phyloP scores from a whole-genome alignment of 2,888 invertebrate genomes.

The Euproctis similis region DNA sequence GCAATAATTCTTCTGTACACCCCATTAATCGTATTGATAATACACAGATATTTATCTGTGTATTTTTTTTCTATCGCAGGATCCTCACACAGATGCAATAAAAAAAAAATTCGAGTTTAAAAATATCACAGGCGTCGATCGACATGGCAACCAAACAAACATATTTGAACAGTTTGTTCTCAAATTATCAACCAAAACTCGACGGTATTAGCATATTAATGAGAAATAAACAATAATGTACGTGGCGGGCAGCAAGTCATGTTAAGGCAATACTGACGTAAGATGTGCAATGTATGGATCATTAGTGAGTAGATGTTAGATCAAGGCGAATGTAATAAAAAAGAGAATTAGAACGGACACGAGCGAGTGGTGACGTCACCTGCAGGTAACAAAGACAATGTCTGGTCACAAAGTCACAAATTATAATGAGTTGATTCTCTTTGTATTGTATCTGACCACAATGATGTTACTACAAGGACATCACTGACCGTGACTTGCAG shows the following conservation, averaged over 20 bases:
- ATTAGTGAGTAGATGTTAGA: conserved; percentile 21
- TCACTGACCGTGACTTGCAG: too few relatives aligned
- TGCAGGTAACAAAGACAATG: conserved; percentile 14
- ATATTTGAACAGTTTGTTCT: not conserved
- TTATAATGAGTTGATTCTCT: too few relatives aligned
- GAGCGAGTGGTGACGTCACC: conserved; percentile 10
- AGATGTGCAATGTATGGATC: conserved; percentile 6
- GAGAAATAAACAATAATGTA: conserved; percentile 2
- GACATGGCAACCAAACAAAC: not conserved
- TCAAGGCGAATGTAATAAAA: conserved; percentile 20
- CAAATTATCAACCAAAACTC: conserved; percentile 3
- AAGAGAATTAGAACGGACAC: conserved; percentile 7
- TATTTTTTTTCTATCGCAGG: too few relatives aligned
- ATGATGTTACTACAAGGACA: too few relatives aligned
- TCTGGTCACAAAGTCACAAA: too few relatives aligned
- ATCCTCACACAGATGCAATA: too few relatives aligned
- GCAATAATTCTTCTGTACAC: too few relatives aligned
- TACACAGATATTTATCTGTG: too few relatives aligned
- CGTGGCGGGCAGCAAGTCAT: conserved; percentile 2
- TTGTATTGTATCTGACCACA: too few relatives aligned
- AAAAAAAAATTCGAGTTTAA: too few relatives aligned
- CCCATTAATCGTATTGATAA: too few relatives aligned
- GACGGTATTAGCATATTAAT: conserved; percentile 6
- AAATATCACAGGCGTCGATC: too few relatives aligned
- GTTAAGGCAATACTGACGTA: conserved; percentile 5